Evolutionary conservation across 2,797 vertebrate species (phyloP).

Genomic region (Clarias laeviceps): DNA sequence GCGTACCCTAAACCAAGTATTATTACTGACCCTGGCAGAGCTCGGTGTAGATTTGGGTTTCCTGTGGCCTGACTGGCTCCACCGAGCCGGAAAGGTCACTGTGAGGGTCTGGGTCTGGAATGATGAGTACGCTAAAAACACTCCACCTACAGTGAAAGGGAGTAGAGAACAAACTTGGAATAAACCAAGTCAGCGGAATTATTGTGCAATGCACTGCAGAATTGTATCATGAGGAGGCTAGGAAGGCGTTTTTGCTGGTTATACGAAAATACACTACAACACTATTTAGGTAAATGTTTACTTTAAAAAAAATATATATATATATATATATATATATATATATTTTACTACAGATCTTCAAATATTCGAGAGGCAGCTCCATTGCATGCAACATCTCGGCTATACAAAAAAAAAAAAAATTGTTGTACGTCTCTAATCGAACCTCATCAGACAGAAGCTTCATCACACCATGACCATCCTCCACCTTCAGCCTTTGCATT

Average conservation of each 20-base stretch:
- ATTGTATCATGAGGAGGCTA: background rate
- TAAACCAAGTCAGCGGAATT: slow-evolving; percentile 25
- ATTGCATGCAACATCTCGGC: background rate
- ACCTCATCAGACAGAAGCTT: slow-evolving; percentile 27
- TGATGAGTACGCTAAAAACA: slow-evolving; percentile 24
- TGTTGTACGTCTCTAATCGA: background rate
- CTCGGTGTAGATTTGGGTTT: slow-evolving; percentile 35
- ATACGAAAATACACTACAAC: background rate
- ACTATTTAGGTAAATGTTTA: background rate
- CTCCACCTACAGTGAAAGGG: slow-evolving; percentile 22
- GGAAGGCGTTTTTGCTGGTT: background rate
- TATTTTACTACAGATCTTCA: background rate
- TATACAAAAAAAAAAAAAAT: background rate
- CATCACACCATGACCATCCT: slow-evolving; percentile 38
- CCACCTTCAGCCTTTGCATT: slow-evolving; percentile 47
- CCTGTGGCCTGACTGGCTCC: slow-evolving; percentile 43
- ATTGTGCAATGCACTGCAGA: slow-evolving; percentile 27
- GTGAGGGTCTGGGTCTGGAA: slow-evolving; percentile 43
- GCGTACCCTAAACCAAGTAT: slow-evolving; percentile 12
- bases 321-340: too few species aligned
- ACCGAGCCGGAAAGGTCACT: slow-evolving; percentile 56
- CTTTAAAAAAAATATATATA: too few species aligned
- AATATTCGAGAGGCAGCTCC: background rate
- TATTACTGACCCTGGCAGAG: slow-evolving; percentile 30
- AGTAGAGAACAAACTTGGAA: slow-evolving; percentile 23